Evolutionary conservation across 2,888 invertebrate species (phyloP).

Genomic region (Ectemnius continuus): DNA sequence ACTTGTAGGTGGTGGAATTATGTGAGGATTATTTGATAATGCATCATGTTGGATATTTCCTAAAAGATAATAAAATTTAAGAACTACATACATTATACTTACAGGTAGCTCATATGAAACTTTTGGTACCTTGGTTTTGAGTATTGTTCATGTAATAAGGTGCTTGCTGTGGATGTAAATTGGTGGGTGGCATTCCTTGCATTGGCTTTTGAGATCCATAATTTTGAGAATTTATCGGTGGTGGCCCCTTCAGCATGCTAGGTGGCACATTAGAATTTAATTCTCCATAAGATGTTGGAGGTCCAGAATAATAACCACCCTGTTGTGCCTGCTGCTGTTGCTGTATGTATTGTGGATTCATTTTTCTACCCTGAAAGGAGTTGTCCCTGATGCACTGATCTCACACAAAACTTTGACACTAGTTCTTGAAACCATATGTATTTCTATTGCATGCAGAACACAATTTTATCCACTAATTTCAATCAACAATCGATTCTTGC

Average conservation of each 20-base stretch:
- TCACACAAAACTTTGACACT: too few species aligned
- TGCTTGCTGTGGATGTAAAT: conserved; percentile 58
- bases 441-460: too few species aligned
- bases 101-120: neutral
- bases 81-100: neutral
- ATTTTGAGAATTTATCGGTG: conserved; percentile 48
- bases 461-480: too few species aligned
- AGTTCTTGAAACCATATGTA: too few species aligned
- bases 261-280: conserved; percentile 64
- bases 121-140: conserved; percentile 44
- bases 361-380: conserved; percentile 65
- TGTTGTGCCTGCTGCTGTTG: conserved; percentile 64
- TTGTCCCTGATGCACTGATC: too few species aligned
- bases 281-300: conserved; percentile 61
- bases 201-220: conserved; percentile 62
- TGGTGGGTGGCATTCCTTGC: conserved; percentile 61
- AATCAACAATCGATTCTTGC: too few species aligned
- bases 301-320: conserved; percentile 58
- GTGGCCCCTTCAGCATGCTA: conserved; percentile 57
- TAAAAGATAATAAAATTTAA: conserved; percentile 6
- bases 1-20: conserved; percentile 57
- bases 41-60: conserved; percentile 61
- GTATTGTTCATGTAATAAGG: conserved; percentile 66
- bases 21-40: conserved; percentile 58
- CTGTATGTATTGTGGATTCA: conserved; percentile 80